Percentiles rank a stretch among this genome's conserved stretches.
Evolutionary conservation across 2,113 vertebrate species (phyloP).

Genomic region (Tachycineta bicolor): DNA sequence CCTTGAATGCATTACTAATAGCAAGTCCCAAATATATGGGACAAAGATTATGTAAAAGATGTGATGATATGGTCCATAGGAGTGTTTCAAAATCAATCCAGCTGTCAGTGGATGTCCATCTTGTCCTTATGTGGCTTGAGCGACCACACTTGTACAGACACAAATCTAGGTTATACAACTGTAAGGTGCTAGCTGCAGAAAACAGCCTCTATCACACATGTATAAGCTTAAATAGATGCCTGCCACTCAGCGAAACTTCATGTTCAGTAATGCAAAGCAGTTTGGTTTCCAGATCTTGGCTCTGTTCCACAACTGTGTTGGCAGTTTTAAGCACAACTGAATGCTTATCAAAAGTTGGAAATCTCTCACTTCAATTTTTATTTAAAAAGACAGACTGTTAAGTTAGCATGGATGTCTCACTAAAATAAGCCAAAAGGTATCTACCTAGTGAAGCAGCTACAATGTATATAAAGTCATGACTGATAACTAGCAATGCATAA

Average conservation of each 20-base stretch:
- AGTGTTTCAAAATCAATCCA: not conserved
- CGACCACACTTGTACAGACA: not conserved
- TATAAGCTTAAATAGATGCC: not conserved
- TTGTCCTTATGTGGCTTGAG: fast-evolving
- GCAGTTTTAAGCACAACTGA: not conserved
- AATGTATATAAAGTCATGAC: not conserved
- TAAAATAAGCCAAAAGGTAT: not conserved
- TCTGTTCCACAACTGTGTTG: not conserved
- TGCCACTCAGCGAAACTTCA: not conserved
- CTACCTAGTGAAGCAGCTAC: not conserved
- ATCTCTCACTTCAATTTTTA: not conserved
- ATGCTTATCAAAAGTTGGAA: not conserved
- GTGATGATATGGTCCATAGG: not conserved
- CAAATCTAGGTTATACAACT: not conserved
- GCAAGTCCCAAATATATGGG: not conserved
- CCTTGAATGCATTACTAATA: not conserved
- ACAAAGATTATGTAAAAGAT: not conserved
- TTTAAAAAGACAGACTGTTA: not conserved
- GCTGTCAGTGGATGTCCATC: not conserved
- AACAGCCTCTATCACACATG: fast-evolving
- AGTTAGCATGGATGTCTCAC: not conserved
- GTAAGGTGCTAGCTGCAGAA: not conserved
- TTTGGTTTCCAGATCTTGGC: not conserved
- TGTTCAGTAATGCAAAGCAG: not conserved
- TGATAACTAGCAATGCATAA: not conserved